Percentiles rank a stretch among this genome's conserved stretches.
Conservation (phyloP, 2,113 vertebrate species). For the Paedocypris sp. region DNA sequence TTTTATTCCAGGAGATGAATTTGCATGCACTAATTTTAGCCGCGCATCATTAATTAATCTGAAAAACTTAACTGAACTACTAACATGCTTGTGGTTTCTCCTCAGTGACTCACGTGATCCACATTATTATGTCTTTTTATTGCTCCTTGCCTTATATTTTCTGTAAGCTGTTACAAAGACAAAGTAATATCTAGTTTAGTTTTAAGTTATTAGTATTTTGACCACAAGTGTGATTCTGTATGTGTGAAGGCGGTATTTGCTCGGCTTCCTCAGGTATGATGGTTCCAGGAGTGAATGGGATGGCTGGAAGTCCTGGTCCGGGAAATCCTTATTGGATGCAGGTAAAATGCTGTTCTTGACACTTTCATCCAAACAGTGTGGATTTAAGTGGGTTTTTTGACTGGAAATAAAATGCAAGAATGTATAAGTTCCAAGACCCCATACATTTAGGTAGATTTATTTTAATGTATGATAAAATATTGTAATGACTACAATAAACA, state of each 20-base stretch:
- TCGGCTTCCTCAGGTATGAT: conserved; percentile 72
- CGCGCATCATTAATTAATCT: background rate
- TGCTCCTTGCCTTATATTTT: background rate
- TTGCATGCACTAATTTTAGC: background rate
- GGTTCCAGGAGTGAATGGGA: conserved; percentile 76
- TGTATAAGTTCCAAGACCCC: no score
- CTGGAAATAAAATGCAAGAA: no score
- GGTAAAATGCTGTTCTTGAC: conserved; percentile 51
- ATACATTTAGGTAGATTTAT: no score
- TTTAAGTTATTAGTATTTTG: no score
- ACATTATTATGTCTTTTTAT: no score
- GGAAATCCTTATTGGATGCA: conserved; percentile 82
- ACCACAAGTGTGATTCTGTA: no score
- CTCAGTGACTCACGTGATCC: background rate
- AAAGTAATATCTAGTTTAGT: no score
- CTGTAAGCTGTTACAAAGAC: background rate
- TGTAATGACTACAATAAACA: no score
- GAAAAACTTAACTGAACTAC: background rate
- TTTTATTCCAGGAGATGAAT: no score
- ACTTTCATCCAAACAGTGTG: no score
- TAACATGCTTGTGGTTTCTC: background rate
- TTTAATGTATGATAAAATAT: no score
- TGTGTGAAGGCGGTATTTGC: background rate
- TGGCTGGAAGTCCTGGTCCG: conserved; percentile 77
- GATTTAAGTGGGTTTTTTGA: no score